phyloP scores from a whole-genome alignment of 2,888 invertebrate species.

The Parapristionchus giblindavisi region DNA sequence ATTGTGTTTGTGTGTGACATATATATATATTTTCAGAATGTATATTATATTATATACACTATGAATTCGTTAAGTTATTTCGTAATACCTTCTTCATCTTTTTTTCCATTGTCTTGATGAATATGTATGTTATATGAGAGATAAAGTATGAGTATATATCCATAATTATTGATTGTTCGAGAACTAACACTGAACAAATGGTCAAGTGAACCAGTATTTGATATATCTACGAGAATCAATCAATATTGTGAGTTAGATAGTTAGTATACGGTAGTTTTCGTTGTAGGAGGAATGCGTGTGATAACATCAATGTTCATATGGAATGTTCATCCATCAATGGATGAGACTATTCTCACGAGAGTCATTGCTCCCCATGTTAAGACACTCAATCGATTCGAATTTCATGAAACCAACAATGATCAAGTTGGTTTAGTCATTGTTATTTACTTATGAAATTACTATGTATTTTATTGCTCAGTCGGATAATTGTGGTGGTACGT shows the following conservation, averaged over 20 bases:
- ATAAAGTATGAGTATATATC: conserved; percentile 24
- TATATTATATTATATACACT: conserved; percentile 24
- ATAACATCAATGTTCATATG: conserved; percentile 11
- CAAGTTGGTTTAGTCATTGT: too few species aligned
- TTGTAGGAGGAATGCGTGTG: not conserved
- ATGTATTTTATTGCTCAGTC: too few species aligned
- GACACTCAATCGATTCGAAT: too few species aligned
- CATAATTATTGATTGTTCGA: not conserved
- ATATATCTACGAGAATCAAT: not conserved
- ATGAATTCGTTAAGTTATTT: conserved; percentile 22
- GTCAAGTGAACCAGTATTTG: not conserved
- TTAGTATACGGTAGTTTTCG: not conserved
- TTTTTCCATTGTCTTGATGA: conserved; percentile 34
- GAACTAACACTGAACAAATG: not conserved
- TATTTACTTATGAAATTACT: too few species aligned
- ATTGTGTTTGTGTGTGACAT: not conserved
- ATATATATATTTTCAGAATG: too few species aligned
- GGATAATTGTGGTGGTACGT: too few species aligned
- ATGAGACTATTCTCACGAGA: not conserved
- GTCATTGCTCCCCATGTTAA: conserved; percentile 1
- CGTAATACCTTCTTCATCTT: too few species aligned
- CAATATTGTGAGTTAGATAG: not conserved
- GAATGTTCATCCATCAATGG: conserved; percentile 19
- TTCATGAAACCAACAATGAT: too few species aligned
- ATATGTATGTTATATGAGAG: conserved; percentile 25